Conservation (phyloP, 2,888 invertebrate genomes). For the Athalia circularis region DNA sequence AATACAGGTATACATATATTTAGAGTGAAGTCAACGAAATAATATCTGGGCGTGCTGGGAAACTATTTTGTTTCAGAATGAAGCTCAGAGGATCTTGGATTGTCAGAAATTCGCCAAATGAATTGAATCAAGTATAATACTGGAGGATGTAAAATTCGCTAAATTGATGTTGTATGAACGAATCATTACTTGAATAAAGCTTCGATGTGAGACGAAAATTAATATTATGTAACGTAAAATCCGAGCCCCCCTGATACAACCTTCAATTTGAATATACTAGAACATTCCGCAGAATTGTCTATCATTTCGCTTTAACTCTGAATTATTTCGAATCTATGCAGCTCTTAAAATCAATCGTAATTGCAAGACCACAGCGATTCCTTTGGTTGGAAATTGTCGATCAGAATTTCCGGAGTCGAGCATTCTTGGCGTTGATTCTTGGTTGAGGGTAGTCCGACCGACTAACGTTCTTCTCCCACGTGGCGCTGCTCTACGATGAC, state of each 20-base stretch:
- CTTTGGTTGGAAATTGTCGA: no score
- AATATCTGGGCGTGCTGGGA: neutral
- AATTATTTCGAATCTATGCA: no score
- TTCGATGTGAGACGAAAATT: conserved; percentile 25
- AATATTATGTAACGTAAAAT: conserved; percentile 6
- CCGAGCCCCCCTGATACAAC: neutral
- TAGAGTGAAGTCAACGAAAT: neutral
- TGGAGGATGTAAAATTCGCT: conserved; percentile 2
- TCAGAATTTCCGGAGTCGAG: no score
- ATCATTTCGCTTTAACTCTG: neutral
- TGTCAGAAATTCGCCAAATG: conserved; percentile 59
- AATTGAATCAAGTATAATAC: neutral
- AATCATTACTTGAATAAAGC: conserved; percentile 40
- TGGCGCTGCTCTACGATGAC: no score
- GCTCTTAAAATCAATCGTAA: no score
- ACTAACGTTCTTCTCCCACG: no score
- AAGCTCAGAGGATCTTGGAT: conserved; percentile 60
- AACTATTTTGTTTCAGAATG: conserved; percentile 53
- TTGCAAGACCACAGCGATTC: no score
- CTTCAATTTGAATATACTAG: neutral
- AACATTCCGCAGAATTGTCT: no score
- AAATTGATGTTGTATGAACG: conserved; percentile 29
- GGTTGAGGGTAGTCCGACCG: no score
- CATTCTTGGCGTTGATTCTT: no score
- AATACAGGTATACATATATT: conserved; percentile 55